A percentile compares a stretch with the other conserved stretches of the same genome.
phyloP scores from a whole-genome alignment of 1,140 invertebrate species.

The Sesamia nonagrioides region DNA sequence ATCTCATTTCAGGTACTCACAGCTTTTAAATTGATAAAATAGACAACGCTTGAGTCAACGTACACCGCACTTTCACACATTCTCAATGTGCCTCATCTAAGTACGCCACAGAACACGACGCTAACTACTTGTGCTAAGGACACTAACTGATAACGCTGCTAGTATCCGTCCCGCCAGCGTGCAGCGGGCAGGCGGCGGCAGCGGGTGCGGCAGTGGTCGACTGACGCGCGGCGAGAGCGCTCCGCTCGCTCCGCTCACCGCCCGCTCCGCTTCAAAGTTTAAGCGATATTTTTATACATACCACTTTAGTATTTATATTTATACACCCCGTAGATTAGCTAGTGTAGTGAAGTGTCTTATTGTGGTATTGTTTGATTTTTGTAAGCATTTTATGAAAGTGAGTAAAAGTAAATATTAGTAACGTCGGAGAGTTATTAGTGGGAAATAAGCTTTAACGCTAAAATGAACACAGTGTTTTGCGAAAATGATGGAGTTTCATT shows the following conservation, averaged over 20 bases:
- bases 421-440: background rate
- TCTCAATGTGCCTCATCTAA: background rate
- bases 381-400: background rate
- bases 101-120: no score
- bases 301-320: conserved; percentile 44
- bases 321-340: conserved; percentile 45
- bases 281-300: conserved; percentile 44
- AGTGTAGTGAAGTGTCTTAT: conserved; percentile 50
- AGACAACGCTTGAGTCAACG: no score
- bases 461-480: background rate
- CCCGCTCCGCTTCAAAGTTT: conserved; percentile 41
- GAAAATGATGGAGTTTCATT: background rate
- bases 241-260: conserved; percentile 39
- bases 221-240: conserved; percentile 51
- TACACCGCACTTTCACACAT: background rate
- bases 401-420: background rate
- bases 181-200: no score
- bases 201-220: conserved; percentile 55
- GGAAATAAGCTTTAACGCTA: background rate
- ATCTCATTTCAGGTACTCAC: no score
- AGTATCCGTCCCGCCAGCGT: background rate
- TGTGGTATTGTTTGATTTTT: conserved; percentile 46
- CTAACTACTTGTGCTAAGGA: background rate
- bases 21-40: no score
- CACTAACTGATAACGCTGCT: conserved; percentile 4